A percentile compares a stretch with the other conserved stretches of the same genome.
These are phyloP conservation scores for Gopherus flavomarginatus DNA, from an alignment of 2,113 vertebrate genomes.

Conservation along the genomic window DNA sequence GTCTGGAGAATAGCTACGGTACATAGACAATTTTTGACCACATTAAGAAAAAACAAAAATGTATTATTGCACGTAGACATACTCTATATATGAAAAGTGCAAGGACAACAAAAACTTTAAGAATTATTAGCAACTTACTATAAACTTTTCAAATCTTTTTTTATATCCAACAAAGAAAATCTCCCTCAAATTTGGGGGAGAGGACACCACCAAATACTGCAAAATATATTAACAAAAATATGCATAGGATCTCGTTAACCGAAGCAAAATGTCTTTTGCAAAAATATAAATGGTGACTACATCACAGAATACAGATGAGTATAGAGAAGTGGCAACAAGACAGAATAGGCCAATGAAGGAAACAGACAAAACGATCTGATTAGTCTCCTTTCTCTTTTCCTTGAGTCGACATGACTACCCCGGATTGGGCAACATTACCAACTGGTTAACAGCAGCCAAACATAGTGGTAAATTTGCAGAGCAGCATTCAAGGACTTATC, in stretches of 20 bases:
- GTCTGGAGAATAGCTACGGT: too few relatives aligned
- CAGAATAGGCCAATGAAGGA: not conserved
- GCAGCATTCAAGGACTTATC: not conserved
- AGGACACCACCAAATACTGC: not conserved
- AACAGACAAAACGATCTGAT: not conserved
- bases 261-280: not conserved
- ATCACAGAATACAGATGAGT: not conserved
- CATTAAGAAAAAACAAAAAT: too few relatives aligned
- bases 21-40: too few relatives aligned
- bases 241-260: not conserved
- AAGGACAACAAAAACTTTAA: not conserved
- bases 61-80: too few relatives aligned
- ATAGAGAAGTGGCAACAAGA: not conserved
- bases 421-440: not conserved
- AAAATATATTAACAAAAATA: not conserved
- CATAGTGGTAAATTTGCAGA: fast-evolving
- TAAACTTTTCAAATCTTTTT: not conserved
- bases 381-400: not conserved
- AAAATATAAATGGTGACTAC: not conserved
- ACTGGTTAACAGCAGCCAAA: not conserved
- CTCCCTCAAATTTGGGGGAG: not conserved
- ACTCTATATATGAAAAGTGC: not conserved
- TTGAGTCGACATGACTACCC: not conserved
- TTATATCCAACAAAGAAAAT: not conserved
- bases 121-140: not conserved